Conservation (phyloP, 2,113 vertebrate genomes). For the Phyllostomus discolor region DNA sequence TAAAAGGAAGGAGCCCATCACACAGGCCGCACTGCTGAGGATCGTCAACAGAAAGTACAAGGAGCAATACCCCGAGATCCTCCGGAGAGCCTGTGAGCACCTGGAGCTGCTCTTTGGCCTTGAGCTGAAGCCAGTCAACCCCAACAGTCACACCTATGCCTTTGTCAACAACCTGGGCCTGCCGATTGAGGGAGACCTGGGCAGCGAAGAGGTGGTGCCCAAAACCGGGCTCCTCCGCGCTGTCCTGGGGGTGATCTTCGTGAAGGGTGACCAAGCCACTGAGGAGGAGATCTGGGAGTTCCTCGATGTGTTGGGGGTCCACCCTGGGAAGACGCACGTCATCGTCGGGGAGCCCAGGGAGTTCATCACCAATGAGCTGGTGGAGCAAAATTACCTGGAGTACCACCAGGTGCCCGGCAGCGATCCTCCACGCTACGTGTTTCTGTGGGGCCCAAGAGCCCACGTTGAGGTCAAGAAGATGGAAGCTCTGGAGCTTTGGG, state of each 20-base stretch:
- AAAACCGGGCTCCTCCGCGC: neutral
- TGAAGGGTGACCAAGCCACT: neutral
- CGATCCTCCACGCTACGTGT: neutral
- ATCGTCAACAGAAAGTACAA: neutral
- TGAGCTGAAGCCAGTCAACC: neutral
- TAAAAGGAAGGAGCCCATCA: neutral
- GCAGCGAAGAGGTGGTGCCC: neutral
- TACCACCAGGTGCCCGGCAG: neutral
- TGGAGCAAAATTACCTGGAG: neutral
- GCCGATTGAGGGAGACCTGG: neutral
- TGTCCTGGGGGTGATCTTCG: neutral
- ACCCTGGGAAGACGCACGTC: neutral
- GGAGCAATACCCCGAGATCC: neutral
- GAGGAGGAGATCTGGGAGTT: neutral
- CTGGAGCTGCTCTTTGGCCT: neutral
- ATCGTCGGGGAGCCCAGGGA: neutral
- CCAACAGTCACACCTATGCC: fast-evolving
- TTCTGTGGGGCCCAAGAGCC: neutral
- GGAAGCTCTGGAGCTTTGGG: neutral
- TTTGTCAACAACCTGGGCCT: neutral
- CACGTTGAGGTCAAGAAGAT: neutral
- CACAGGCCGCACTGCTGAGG: neutral
- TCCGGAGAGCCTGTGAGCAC: neutral
- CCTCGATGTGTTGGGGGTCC: neutral
- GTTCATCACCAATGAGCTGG: neutral